These are phyloP conservation scores for Drosophila kuntzei DNA, from an alignment of 2,888 invertebrate species.

Conservation along the genomic window DNA sequence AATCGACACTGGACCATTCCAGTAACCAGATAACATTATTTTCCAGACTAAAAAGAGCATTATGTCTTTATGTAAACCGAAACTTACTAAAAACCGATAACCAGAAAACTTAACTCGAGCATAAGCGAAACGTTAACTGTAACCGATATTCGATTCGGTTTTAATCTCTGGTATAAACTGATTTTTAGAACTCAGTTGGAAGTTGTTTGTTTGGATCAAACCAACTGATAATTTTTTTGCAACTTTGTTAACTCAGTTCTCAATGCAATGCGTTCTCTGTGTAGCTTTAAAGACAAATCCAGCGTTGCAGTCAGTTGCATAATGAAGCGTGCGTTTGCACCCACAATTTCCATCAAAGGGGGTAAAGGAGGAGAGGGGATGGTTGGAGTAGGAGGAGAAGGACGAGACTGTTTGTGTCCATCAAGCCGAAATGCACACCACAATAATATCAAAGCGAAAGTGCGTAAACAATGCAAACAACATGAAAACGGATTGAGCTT, in stretches of 20 bases:
- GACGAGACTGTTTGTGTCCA: conserved; percentile 17
- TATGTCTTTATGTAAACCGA: too few species aligned
- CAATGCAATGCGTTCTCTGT: neutral
- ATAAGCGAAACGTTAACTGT: too few species aligned
- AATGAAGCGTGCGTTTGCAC: conserved; percentile 23
- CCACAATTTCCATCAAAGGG: conserved; percentile 3
- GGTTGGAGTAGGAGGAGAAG: neutral
- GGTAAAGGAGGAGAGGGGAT: too few species aligned
- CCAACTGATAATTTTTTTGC: neutral
- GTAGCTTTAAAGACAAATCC: conserved; percentile 7
- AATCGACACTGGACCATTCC: too few species aligned
- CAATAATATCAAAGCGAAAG: conserved; percentile 83
- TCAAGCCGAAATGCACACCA: conserved; percentile 63
- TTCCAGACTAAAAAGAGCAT: too few species aligned
- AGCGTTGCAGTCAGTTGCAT: neutral
- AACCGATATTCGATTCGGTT: too few species aligned
- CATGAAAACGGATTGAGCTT: conserved; percentile 48
- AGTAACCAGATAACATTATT: too few species aligned
- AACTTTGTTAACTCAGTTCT: neutral
- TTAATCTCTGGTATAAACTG: too few species aligned
- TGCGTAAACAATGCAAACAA: conserved; percentile 83
- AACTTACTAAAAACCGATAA: too few species aligned
- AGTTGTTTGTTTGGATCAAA: too few species aligned
- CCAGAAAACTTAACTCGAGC: too few species aligned
- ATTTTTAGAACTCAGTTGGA: too few species aligned